Percentiles rank a stretch among this genome's conserved stretches.
phyloP scores from a whole-genome alignment of 2,888 invertebrate genomes.

The Escarpia spicata region DNA sequence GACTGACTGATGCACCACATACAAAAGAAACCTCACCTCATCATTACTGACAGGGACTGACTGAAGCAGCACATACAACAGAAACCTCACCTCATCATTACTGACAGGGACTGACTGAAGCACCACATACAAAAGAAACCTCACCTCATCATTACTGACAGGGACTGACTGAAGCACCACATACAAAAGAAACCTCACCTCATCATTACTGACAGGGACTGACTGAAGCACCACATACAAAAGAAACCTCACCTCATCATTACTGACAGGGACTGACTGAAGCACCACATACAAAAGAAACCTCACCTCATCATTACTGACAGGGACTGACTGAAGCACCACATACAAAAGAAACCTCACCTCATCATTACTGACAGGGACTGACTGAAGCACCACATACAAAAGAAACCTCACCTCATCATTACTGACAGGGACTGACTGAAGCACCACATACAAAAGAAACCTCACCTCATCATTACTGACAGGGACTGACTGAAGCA shows the following conservation, averaged over 20 bases:
- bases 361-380: too few species aligned
- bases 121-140: neutral
- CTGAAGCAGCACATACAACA: neutral
- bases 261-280: conserved; percentile 93
- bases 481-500: too few species aligned
- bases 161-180: neutral
- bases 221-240: neutral
- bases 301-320: neutral
- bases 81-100: neutral
- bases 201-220: neutral
- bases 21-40: too few species aligned
- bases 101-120: neutral
- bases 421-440: too few species aligned
- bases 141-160: neutral
- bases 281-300: too few species aligned
- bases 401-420: too few species aligned
- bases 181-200: neutral
- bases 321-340: neutral
- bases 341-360: too few species aligned
- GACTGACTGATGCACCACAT: too few species aligned
- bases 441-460: too few species aligned
- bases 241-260: conserved; percentile 77
- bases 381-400: too few species aligned
- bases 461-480: too few species aligned
- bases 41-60: neutral